Percentiles rank a stretch among this genome's conserved stretches.
Evolutionary conservation across 2,797 vertebrate species (phyloP).

Genomic region (Coregonus sp.): DNA sequence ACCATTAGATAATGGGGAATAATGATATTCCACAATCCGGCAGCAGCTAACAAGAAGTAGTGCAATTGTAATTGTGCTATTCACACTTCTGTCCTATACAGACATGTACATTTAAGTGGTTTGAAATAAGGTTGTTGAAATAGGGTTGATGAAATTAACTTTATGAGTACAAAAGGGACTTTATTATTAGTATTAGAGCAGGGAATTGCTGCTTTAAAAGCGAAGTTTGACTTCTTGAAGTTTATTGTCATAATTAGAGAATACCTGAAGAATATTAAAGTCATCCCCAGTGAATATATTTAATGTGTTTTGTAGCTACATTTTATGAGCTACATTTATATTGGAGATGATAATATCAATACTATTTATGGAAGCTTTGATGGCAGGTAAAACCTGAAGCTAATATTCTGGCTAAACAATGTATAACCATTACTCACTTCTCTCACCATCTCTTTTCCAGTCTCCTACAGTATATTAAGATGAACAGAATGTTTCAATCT

Average conservation of each 20-base stretch:
- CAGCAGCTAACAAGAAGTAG: constrained; percentile 6
- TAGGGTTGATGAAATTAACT: background rate
- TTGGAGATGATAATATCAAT: constrained; percentile 13
- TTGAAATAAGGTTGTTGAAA: background rate
- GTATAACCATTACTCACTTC: constrained; percentile 40
- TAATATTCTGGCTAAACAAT: constrained; percentile 14
- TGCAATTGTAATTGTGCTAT: constrained; percentile 18
- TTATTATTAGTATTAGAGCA: background rate
- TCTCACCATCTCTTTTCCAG: constrained; percentile 13
- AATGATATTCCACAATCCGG: constrained; percentile 60
- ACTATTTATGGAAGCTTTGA: constrained; percentile 27
- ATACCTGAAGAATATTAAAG: background rate
- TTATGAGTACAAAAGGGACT: background rate
- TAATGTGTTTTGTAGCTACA: background rate
- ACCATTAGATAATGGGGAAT: constrained; percentile 67
- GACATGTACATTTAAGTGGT: background rate
- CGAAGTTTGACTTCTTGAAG: background rate
- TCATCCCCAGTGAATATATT: background rate
- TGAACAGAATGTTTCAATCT: constrained; percentile 57
- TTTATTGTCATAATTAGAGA: background rate
- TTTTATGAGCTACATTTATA: constrained; percentile 4
- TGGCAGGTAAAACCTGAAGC: constrained; percentile 36
- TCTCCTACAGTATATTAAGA: constrained; percentile 46
- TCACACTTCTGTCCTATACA: background rate
- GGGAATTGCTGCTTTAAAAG: background rate